A percentile compares a stretch with the other conserved stretches of the same genome.
phyloP scores from a whole-genome alignment of 2,888 invertebrate species.

The Pachydiplax longipennis region DNA sequence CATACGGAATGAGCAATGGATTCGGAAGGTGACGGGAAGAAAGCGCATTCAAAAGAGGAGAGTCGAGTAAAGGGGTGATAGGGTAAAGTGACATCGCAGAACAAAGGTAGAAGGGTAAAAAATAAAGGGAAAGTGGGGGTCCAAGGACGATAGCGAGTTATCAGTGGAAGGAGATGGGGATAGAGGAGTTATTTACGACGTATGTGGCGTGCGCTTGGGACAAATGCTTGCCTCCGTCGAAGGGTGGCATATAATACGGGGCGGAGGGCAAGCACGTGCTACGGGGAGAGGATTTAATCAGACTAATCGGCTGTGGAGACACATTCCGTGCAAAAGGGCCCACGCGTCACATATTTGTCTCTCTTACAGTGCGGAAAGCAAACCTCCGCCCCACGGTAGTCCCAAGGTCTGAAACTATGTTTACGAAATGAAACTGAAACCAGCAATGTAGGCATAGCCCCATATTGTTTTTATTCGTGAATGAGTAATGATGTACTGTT shows the following conservation, averaged over 20 bases:
- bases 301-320: slow-evolving; percentile 8
- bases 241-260: not conserved
- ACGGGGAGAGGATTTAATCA: not conserved
- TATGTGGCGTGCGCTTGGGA: not conserved
- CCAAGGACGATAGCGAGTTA: not conserved
- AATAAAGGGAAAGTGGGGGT: not conserved
- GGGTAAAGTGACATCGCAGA: not conserved
- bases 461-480: no score
- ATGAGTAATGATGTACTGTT: no score
- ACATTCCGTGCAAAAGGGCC: no score
- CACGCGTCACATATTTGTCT: no score
- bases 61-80: not conserved
- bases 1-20: not conserved
- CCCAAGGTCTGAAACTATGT: no score
- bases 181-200: slow-evolving; percentile 13
- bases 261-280: not conserved
- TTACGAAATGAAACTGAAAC: no score
- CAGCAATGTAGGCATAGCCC: no score
- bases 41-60: not conserved
- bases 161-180: not conserved
- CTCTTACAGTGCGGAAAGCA: no score
- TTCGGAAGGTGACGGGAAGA: not conserved
- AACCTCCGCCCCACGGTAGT: no score
- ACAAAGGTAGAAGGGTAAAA: not conserved
- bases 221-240: slow-evolving; percentile 12